Percentiles rank a stretch among this genome's conserved stretches.
These are phyloP conservation scores for Colaptes auratus DNA, from an alignment of 2,113 vertebrate genomes.

Conservation along the genomic window DNA sequence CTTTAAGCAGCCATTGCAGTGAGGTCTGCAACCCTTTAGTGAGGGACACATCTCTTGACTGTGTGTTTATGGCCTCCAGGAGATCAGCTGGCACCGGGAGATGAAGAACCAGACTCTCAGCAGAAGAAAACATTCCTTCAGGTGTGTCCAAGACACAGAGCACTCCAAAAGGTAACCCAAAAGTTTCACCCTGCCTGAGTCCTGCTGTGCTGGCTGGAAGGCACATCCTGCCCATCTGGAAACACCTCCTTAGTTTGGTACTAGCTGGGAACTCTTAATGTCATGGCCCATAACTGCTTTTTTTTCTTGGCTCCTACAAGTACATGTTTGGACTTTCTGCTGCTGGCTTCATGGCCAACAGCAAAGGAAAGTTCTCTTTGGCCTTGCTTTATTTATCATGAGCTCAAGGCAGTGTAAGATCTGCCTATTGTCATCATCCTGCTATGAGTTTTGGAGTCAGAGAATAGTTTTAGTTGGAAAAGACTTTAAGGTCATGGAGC, in stretches of 20 bases:
- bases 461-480: neutral
- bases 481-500: neutral
- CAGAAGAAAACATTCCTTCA: constrained; percentile 29
- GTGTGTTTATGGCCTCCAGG: neutral
- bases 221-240: rapidly evolving
- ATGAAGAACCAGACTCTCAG: constrained; percentile 52
- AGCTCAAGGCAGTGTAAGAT: no score
- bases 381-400: no score
- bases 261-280: rapidly evolving
- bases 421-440: neutral
- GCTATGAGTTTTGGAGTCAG: neutral
- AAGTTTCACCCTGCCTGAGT: rapidly evolving
- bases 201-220: rapidly evolving
- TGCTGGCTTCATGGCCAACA: neutral
- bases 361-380: neutral
- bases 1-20: neutral
- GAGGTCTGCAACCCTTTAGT: neutral
- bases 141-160: neutral
- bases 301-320: neutral
- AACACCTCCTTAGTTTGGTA: neutral
- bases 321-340: rapidly evolving
- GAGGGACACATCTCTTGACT: neutral
- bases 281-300: neutral
- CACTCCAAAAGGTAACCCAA: constrained; percentile 33
- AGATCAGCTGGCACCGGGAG: constrained; percentile 38